Conservation (phyloP, 2,888 invertebrate genomes). For the Augochlorella aurata region DNA sequence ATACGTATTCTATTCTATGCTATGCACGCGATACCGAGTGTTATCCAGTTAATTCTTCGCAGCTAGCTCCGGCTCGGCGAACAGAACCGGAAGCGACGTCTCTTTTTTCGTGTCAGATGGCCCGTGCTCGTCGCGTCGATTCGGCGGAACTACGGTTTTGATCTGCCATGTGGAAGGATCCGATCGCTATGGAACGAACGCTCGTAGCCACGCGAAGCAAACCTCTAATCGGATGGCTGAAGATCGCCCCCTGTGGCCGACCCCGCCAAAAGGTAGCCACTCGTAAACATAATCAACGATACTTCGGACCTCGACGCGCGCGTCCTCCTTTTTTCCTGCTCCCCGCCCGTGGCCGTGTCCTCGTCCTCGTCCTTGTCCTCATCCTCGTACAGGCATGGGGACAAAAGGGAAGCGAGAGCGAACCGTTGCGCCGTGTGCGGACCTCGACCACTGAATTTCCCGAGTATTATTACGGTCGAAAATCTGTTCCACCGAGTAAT, state of each 20-base stretch:
- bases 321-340: neutral
- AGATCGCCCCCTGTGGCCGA: conserved; percentile 35
- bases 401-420: conserved; percentile 25
- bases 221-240: conserved; percentile 55
- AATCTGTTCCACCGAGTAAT: neutral
- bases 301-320: conserved; percentile 18
- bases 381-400: neutral
- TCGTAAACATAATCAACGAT: conserved; percentile 52
- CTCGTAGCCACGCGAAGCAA: conserved; percentile 42
- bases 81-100: conserved; percentile 67
- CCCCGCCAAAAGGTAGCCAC: conserved; percentile 35
- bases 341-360: too few species aligned
- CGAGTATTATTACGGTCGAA: neutral
- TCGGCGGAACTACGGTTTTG: conserved; percentile 66
- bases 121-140: conserved; percentile 63
- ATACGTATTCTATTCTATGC: neutral
- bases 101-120: conserved; percentile 68
- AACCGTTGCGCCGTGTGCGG: conserved; percentile 2
- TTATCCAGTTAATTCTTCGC: conserved; percentile 72
- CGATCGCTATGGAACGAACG: conserved; percentile 52
- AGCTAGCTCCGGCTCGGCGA: conserved; percentile 60
- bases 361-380: too few species aligned
- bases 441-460: conserved; percentile 7
- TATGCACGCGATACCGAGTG: conserved; percentile 17
- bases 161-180: conserved; percentile 68